A percentile compares a stretch with the other conserved stretches of the same genome.
Evolutionary conservation across 2,797 vertebrate genomes (phyloP).

Genomic region (Microctenopoma lineatum): DNA sequence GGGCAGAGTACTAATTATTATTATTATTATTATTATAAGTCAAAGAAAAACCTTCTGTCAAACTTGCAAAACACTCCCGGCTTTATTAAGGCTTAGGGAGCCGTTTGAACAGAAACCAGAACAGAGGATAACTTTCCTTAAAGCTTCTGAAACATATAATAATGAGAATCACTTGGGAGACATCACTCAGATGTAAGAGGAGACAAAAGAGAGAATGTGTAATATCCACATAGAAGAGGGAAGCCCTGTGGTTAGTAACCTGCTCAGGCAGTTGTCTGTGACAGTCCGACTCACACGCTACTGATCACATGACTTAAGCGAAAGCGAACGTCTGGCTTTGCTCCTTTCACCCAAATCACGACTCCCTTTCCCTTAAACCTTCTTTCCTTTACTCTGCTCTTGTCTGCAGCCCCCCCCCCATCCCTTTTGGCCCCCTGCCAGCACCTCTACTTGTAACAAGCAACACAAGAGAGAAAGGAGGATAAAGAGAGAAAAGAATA

Average conservation of each 20-base stretch:
- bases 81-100: slow-evolving; percentile 6
- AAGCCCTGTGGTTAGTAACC: slow-evolving; percentile 64
- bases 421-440: slow-evolving; percentile 68
- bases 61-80: background rate
- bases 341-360: slow-evolving; percentile 66
- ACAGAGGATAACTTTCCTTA: slow-evolving; percentile 13
- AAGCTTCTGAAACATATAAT: slow-evolving; percentile 13
- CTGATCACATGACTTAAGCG: slow-evolving; percentile 81
- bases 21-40: background rate
- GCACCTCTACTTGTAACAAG: slow-evolving; percentile 37
- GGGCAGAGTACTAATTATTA: background rate
- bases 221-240: slow-evolving; percentile 33
- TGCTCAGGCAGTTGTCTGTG: slow-evolving; percentile 62
- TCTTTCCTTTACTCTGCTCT: slow-evolving; percentile 44
- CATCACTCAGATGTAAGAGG: slow-evolving; percentile 22
- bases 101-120: slow-evolving; percentile 1
- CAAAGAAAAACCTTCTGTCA: slow-evolving; percentile 14
- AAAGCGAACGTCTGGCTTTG: slow-evolving; percentile 76
- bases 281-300: slow-evolving; percentile 45
- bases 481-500: slow-evolving; percentile 43
- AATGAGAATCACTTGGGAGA: slow-evolving; percentile 23
- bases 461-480: slow-evolving; percentile 24
- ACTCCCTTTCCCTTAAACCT: slow-evolving; percentile 51
- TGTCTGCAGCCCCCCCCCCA: slow-evolving; percentile 52
- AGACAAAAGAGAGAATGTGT: slow-evolving; percentile 35